Percentiles rank a stretch among this genome's conserved stretches.
Conservation (phyloP, 2,113 vertebrate genomes). For the Abramis brama region DNA sequence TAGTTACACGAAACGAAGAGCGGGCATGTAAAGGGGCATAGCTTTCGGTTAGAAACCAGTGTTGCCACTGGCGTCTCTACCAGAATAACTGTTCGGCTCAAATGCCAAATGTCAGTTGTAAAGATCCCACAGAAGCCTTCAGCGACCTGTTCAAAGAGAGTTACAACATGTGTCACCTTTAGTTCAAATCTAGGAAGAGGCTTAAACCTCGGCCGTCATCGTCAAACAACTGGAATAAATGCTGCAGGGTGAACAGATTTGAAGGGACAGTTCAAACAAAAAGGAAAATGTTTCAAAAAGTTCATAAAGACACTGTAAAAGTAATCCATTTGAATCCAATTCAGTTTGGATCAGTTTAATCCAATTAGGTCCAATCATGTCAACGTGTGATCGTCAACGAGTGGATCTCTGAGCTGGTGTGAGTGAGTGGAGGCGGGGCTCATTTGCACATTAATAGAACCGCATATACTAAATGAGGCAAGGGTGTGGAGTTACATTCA, state of each 20-base stretch:
- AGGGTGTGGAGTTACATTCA: too few relatives aligned
- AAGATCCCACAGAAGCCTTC: not conserved
- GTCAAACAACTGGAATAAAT: not conserved
- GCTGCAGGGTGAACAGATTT: too few relatives aligned
- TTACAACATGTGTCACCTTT: not conserved
- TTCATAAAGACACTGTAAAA: not conserved
- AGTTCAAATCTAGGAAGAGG: not conserved
- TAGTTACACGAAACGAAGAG: not conserved
- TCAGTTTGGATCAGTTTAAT: too few relatives aligned
- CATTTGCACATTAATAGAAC: too few relatives aligned
- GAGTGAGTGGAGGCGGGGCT: too few relatives aligned
- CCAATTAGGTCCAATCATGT: too few relatives aligned
- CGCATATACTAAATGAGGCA: too few relatives aligned
- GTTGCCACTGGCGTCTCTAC: not conserved
- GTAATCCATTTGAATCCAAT: too few relatives aligned
- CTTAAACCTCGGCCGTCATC: not conserved
- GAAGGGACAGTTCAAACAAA: too few relatives aligned
- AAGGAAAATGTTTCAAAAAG: not conserved
- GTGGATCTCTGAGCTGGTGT: too few relatives aligned
- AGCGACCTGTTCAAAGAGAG: slow-evolving; percentile 40
- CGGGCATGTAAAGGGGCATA: not conserved
- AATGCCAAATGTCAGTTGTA: slow-evolving; percentile 20
- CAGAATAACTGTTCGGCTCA: not conserved
- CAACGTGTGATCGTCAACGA: too few relatives aligned
- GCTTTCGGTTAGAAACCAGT: slow-evolving; percentile 1